Evolutionary conservation across 2,113 vertebrate genomes (phyloP).

Genomic region (Perca flavescens): DNA sequence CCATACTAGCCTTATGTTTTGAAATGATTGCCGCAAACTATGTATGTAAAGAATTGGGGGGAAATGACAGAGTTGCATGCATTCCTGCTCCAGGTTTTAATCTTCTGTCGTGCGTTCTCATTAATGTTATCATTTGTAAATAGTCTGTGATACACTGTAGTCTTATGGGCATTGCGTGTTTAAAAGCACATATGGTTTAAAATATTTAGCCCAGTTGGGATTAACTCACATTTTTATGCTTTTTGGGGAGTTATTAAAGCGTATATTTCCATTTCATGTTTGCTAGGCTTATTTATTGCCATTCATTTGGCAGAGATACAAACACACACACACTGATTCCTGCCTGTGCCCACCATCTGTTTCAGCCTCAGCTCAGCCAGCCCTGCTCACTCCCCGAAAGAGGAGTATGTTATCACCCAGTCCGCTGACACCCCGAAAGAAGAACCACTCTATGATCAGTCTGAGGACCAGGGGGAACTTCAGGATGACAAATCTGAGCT

Average conservation of each 20-base stretch:
- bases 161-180: conserved; percentile 22
- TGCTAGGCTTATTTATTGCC: conserved; percentile 60
- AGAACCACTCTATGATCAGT: conserved; percentile 71
- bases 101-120: background rate
- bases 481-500: conserved; percentile 85
- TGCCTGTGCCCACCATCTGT: conserved; percentile 71
- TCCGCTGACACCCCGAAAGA: conserved; percentile 85
- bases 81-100: conserved; percentile 30
- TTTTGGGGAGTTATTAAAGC: conserved; percentile 36
- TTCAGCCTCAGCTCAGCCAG: conserved; percentile 94
- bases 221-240: conserved; percentile 38
- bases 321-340: conserved; percentile 48
- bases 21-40: conserved; percentile 57
- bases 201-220: conserved; percentile 36
- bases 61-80: conserved; percentile 42
- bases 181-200: conserved; percentile 32
- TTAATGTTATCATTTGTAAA: conserved; percentile 17
- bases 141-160: background rate
- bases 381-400: conserved; percentile 90
- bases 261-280: conserved; percentile 57
- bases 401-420: conserved; percentile 80
- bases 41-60: conserved; percentile 66
- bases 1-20: conserved; percentile 50
- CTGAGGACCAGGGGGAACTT: conserved; percentile 86
- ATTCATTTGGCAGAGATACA: conserved; percentile 66